These are phyloP conservation scores for Deilephila elpenor DNA, from an alignment of 2,888 invertebrate genomes.

Conservation along the genomic window DNA sequence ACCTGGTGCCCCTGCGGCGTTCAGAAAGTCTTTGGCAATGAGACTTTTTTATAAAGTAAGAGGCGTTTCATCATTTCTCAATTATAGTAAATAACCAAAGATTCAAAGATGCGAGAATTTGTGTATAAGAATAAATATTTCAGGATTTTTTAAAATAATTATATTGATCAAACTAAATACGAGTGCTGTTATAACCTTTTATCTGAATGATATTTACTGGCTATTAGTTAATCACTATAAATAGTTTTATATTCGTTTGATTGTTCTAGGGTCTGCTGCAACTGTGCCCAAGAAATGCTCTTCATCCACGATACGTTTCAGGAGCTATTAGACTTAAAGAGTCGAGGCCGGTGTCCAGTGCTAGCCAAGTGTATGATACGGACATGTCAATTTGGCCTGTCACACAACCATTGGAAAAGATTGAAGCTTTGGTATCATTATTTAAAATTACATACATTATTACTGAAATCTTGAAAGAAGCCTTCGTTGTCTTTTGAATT, in stretches of 20 bases:
- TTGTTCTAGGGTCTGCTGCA: conserved; percentile 77
- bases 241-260: too few species aligned
- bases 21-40: conserved; percentile 84
- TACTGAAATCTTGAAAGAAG: too few species aligned
- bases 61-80: background rate
- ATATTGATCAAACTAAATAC: too few species aligned
- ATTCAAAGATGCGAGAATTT: too few species aligned
- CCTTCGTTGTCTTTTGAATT: too few species aligned
- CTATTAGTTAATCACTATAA: too few species aligned
- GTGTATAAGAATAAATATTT: too few species aligned
- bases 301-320: conserved; percentile 69
- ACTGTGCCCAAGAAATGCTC: conserved; percentile 71
- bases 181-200: too few species aligned
- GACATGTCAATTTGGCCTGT: conserved; percentile 86
- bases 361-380: conserved; percentile 85
- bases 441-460: too few species aligned
- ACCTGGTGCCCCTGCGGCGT: conserved; percentile 83
- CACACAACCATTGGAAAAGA: conserved; percentile 86
- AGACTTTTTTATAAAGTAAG: conserved; percentile 75
- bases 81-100: background rate
- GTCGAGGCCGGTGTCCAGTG: conserved; percentile 82
- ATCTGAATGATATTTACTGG: too few species aligned
- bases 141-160: too few species aligned
- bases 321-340: conserved; percentile 71
- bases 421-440: conserved; percentile 75